Evolutionary conservation across 2,113 vertebrate species (phyloP), one percentile per base, ranked within the genome.

Genomic region (Neofelis nebulosa): DNA sequence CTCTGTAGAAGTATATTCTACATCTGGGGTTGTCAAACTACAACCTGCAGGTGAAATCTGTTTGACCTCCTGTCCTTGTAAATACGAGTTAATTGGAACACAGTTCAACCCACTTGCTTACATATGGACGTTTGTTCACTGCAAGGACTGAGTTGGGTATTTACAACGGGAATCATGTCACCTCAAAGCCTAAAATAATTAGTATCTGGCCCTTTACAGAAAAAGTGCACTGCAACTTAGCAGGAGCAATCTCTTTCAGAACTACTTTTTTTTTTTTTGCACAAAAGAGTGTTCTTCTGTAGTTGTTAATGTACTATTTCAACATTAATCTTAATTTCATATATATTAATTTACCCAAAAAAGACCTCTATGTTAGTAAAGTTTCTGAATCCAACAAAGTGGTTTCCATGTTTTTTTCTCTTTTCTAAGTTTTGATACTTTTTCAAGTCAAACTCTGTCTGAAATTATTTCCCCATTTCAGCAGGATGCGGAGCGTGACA

Each of bases 401-500:
- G 52, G n/a, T 9, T 85, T 57, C 69, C 61, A 55, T 61, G 21
- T 61, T 88, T 88, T 81, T 66, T 27, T 50, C 74, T 61, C 25
- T 61, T 55, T 91, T 93, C 83, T 41, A 69, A 91, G 66, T 92
- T 96, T 95, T 94, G 92, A 73, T 97, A 90, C 15, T 97, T 96
- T 74, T 95, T 96, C 89, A 95, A 94, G 91, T 98, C 74, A 48
- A 93, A 11, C 82, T 92, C 95, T 96, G 14, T 89, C 52, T 97
- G 89, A 97, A 98, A 97, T 98, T 94, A 96, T 89, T 98, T 88
- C 96, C 92, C 90, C 65, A 97, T 98, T 96, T 97, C 13, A n/a
- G 41, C 89, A 93, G 97, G 85, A 96, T 84, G 31, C 36, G 2
- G 97, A 98, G 55, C 94, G 81, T 98, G 97, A 93, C 94, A 98